Percentiles rank a stretch among this genome's conserved stretches.
These are phyloP conservation scores for Apodemia duryi DNA, from an alignment of 2,888 invertebrate species.

Conservation along the genomic window DNA sequence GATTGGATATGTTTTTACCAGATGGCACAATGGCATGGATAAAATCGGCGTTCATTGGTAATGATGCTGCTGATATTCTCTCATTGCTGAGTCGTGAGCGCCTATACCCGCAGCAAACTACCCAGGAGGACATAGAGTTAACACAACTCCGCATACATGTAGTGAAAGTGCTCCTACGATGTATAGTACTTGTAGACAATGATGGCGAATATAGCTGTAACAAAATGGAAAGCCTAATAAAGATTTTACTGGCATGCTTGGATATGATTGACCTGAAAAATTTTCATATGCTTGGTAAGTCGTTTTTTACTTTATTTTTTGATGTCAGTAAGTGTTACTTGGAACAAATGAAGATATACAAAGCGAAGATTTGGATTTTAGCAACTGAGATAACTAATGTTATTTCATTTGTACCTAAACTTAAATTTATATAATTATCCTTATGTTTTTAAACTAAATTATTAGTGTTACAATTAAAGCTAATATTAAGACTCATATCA, in stretches of 20 bases:
- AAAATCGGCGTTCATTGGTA: slow-evolving; percentile 53
- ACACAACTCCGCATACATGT: slow-evolving; percentile 62
- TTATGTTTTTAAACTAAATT: too few relatives aligned
- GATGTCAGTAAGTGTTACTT: too few relatives aligned
- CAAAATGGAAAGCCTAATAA: slow-evolving; percentile 58
- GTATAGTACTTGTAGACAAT: slow-evolving; percentile 45
- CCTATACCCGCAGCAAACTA: slow-evolving; percentile 57
- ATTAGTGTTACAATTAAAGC: too few relatives aligned
- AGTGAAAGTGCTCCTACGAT: slow-evolving; percentile 56
- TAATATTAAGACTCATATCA: too few relatives aligned
- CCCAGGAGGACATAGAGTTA: slow-evolving; percentile 57
- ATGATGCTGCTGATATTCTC: slow-evolving; percentile 52
- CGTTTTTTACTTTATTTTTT: background rate
- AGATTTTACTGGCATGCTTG: slow-evolving; percentile 61
- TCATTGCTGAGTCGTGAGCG: slow-evolving; percentile 54
- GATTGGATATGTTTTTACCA: too few relatives aligned
- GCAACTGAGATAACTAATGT: too few relatives aligned
- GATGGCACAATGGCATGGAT: slow-evolving; percentile 43
- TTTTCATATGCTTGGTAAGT: slow-evolving; percentile 69
- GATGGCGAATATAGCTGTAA: slow-evolving; percentile 45
- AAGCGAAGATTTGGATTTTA: too few relatives aligned
- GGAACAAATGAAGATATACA: too few relatives aligned
- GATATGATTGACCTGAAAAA: slow-evolving; percentile 63
- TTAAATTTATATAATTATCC: too few relatives aligned
- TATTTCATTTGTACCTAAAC: too few relatives aligned